A percentile compares a stretch with the other conserved stretches of the same genome.
phyloP scores from a whole-genome alignment of 2,888 invertebrate species.

The Calliopum simillimum region DNA sequence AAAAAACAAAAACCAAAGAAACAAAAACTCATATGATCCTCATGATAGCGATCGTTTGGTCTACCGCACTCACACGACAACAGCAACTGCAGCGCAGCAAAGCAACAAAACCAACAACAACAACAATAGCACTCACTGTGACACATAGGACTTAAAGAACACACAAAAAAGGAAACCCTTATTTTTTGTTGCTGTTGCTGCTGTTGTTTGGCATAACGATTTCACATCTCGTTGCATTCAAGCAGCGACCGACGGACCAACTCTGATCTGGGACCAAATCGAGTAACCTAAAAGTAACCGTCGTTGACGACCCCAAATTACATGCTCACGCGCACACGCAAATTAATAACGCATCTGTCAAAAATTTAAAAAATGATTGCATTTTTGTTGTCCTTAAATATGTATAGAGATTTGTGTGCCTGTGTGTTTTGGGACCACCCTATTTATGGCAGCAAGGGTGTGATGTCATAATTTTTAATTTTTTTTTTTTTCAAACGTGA shows the following conservation, averaged over 20 bases:
- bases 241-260: slow-evolving; percentile 36
- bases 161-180: slow-evolving; percentile 43
- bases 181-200: slow-evolving; percentile 43
- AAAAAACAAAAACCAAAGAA: background rate
- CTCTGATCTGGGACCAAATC: slow-evolving; percentile 9
- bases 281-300: slow-evolving; percentile 32
- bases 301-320: slow-evolving; percentile 55
- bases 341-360: slow-evolving; percentile 65
- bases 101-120: slow-evolving; percentile 23
- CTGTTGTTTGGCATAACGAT: slow-evolving; percentile 59
- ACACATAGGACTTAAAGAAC: background rate
- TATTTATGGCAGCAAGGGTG: too few species aligned
- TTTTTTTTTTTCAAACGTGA: too few species aligned
- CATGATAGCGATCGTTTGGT: slow-evolving; percentile 39
- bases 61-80: slow-evolving; percentile 48
- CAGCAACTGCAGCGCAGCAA: too few species aligned
- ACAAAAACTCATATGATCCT: background rate
- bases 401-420: too few species aligned
- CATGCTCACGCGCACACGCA: slow-evolving; percentile 63
- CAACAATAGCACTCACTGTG: slow-evolving; percentile 11
- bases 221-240: slow-evolving; percentile 59
- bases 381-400: background rate
- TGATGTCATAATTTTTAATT: too few species aligned
- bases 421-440: slow-evolving; percentile 1
- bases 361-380: slow-evolving; percentile 46